Conservation (phyloP, 2,797 vertebrate species). For the Lagocephalus sceleratus region DNA sequence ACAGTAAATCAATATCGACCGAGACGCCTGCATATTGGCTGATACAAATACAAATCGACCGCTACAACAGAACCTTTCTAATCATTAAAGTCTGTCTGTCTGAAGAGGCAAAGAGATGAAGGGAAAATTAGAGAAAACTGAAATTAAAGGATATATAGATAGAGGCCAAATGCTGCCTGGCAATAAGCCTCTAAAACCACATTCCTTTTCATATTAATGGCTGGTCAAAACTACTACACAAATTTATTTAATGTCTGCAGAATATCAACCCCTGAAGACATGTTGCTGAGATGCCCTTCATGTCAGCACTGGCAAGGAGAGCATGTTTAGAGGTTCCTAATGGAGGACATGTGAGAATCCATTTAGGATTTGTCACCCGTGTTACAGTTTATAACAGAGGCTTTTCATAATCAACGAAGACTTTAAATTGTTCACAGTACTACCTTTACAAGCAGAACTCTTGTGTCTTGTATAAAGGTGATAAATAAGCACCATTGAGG, state of each 20-base stretch:
- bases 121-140: background rate
- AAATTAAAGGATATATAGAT: background rate
- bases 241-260: constrained; percentile 28
- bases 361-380: no score
- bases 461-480: no score
- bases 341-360: no score
- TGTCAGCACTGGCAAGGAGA: constrained; percentile 22
- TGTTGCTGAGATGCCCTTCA: constrained; percentile 20
- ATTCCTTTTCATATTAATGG: constrained; percentile 37
- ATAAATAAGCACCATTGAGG: no score
- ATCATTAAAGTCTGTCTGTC: constrained; percentile 23
- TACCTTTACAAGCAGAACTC: no score
- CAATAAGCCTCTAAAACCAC: constrained; percentile 40
- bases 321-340: no score
- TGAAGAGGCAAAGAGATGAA: constrained; percentile 6
- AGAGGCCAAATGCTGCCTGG: constrained; percentile 30
- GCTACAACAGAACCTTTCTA: constrained; percentile 9
- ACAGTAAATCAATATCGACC: no score
- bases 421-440: no score
- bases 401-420: no score
- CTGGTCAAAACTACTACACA: constrained; percentile 39
- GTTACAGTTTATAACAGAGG: no score
- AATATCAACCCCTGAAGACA: constrained; percentile 8
- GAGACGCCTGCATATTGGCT: no score
- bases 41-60: no score